Evolutionary conservation across 2,113 vertebrate species (phyloP).

Genomic region (Varanus komodoensis): DNA sequence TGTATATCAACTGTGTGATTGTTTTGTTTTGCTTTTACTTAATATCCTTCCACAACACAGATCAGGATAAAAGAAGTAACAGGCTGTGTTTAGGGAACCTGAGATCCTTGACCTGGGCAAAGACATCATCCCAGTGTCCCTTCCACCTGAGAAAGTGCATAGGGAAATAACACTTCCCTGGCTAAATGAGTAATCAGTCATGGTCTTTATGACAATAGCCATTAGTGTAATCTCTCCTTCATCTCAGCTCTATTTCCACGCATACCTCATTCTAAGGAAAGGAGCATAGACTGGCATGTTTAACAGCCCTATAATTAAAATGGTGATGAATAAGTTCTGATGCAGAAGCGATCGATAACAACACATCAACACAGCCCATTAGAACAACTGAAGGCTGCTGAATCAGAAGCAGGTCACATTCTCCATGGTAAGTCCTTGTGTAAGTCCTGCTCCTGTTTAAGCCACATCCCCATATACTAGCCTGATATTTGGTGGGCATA

Average conservation of each 20-base stretch:
- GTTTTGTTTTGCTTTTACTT: background rate
- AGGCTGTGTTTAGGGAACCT: background rate
- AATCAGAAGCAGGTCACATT: background rate
- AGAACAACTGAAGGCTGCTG: background rate
- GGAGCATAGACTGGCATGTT: background rate
- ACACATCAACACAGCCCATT: background rate
- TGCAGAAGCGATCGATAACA: background rate
- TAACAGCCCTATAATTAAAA: too few species aligned
- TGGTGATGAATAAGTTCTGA: too few species aligned
- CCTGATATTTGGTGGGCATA: background rate
- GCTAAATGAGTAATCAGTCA: background rate
- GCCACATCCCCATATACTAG: background rate
- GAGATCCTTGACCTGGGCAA: background rate
- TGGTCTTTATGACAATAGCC: background rate
- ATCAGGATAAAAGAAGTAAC: background rate
- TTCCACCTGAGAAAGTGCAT: too few species aligned
- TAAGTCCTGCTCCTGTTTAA: background rate
- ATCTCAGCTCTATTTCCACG: background rate
- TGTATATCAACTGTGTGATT: background rate
- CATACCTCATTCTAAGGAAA: background rate
- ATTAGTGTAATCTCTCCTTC: background rate
- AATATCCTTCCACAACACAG: background rate
- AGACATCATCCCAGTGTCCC: background rate
- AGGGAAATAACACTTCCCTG: too few species aligned
- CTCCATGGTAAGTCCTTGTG: too few species aligned